Evolutionary conservation across 2,113 vertebrate genomes (phyloP).

Genomic region (Leiothrix lutea): DNA sequence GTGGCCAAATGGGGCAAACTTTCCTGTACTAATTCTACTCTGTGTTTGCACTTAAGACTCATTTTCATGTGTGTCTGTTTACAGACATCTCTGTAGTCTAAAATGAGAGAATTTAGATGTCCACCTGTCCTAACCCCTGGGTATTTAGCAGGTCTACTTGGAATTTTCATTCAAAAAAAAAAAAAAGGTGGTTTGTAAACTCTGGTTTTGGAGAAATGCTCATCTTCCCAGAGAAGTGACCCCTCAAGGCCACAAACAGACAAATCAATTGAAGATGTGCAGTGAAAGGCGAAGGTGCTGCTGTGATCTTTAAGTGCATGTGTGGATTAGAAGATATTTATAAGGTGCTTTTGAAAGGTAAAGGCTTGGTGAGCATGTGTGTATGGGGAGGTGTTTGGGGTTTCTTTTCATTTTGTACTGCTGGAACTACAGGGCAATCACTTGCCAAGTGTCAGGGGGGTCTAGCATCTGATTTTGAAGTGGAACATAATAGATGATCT

Average conservation of each 20-base stretch:
- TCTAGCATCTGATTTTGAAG: conserved; percentile 23
- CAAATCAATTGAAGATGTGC: neutral
- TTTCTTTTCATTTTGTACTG: neutral
- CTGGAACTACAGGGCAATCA: neutral
- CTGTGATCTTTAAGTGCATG: neutral
- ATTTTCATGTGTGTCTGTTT: neutral
- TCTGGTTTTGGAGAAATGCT: neutral
- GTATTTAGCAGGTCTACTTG: neutral
- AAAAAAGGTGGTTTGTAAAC: neutral
- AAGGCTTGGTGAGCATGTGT: neutral
- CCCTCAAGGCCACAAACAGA: neutral
- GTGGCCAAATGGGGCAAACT: neutral
- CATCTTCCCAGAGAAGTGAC: neutral
- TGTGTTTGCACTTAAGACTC: neutral
- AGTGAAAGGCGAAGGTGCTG: neutral
- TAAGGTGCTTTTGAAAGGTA: neutral
- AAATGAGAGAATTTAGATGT: neutral
- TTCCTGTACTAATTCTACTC: neutral
- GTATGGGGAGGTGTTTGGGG: neutral
- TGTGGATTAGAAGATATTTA: neutral
- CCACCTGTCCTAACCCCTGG: rapidly evolving
- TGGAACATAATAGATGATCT: conserved; percentile 45
- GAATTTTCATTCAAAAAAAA: neutral
- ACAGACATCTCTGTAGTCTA: neutral
- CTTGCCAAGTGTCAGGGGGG: conserved; percentile 40